Evolutionary conservation across 2,113 vertebrate genomes (phyloP).

Genomic region (Oostethus manadensis): DNA sequence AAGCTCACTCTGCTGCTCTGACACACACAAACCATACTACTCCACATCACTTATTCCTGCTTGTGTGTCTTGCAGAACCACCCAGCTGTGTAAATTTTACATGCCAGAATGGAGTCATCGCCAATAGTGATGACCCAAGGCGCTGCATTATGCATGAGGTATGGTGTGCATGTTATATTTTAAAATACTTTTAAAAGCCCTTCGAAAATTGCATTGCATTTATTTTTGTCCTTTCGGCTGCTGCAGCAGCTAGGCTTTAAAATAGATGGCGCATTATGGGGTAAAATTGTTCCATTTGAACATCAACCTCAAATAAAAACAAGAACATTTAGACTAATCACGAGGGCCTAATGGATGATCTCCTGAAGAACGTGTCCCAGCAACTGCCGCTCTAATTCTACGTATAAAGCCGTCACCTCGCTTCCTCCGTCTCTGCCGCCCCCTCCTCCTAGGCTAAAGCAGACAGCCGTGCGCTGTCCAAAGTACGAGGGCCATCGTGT

Average conservation of each 20-base stretch:
- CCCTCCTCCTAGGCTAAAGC: conserved; percentile 41
- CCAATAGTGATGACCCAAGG: conserved; percentile 24
- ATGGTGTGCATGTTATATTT: conserved; percentile 23
- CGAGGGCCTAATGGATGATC: conserved; percentile 24
- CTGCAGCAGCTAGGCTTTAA: conserved; percentile 2
- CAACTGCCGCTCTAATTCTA: conserved; percentile 29
- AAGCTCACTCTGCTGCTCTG: conserved; percentile 7
- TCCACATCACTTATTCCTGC: conserved; percentile 28
- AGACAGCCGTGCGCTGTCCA: conserved; percentile 23
- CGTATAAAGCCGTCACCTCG: conserved; percentile 23
- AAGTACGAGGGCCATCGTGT: conserved; percentile 16
- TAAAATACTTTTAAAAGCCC: conserved; percentile 28
- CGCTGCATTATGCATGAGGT: conserved; percentile 35
- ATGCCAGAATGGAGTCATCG: conserved; percentile 42
- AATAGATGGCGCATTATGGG: conserved; percentile 2
- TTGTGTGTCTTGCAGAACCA: conserved; percentile 30
- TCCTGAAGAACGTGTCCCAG: conserved; percentile 23
- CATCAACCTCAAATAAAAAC: conserved; percentile 14
- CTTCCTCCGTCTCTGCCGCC: conserved; percentile 27
- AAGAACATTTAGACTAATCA: conserved; percentile 18
- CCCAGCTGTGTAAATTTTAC: conserved; percentile 37
- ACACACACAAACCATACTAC: conserved; percentile 7
- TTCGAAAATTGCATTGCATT: conserved; percentile 10
- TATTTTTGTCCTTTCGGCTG: conserved; percentile 15
- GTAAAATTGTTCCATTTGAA: conserved; percentile 29